phyloP scores from a whole-genome alignment of 2,888 invertebrate species.

The Tetropium fuscum region DNA sequence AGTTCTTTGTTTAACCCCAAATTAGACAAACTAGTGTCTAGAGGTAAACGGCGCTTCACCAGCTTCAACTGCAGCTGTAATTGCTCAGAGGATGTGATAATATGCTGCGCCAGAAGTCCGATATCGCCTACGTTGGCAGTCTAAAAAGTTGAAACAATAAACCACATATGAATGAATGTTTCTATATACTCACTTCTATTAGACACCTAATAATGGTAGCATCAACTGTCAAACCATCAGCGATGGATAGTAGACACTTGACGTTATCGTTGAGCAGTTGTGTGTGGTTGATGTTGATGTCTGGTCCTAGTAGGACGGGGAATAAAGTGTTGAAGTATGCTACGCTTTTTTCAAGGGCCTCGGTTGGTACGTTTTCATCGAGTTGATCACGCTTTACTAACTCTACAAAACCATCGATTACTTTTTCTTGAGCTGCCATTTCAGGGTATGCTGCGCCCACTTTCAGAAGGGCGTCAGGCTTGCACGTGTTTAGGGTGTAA shows the following conservation, averaged over 20 bases:
- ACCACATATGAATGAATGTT: neutral
- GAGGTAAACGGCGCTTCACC: conserved; percentile 79
- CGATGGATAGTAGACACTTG: conserved; percentile 73
- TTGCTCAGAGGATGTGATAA: conserved; percentile 78
- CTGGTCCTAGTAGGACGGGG: conserved; percentile 77
- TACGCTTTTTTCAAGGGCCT: conserved; percentile 89
- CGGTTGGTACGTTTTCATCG: conserved; percentile 94
- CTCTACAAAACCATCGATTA: conserved; percentile 90
- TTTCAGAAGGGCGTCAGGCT: conserved; percentile 85
- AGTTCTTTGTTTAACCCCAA: conserved; percentile 75
- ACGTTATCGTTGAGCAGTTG: conserved; percentile 75
- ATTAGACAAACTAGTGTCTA: conserved; percentile 71
- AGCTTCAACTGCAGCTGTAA: conserved; percentile 87
- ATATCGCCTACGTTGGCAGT: conserved; percentile 75
- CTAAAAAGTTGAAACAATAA: conserved; percentile 54
- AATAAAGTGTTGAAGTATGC: conserved; percentile 91
- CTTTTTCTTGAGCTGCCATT: conserved; percentile 91
- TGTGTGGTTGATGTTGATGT: conserved; percentile 74
- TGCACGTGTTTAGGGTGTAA: conserved; percentile 82
- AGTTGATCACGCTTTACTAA: conserved; percentile 91
- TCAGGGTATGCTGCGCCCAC: conserved; percentile 90
- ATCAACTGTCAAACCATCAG: conserved; percentile 79
- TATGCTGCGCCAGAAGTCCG: conserved; percentile 80
- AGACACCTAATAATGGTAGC: conserved; percentile 74
- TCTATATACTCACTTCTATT: conserved; percentile 68